Base-by-base conservation (phyloP, 2,888 invertebrate genomes). In the Reticulitermes lucifugus region DNA sequence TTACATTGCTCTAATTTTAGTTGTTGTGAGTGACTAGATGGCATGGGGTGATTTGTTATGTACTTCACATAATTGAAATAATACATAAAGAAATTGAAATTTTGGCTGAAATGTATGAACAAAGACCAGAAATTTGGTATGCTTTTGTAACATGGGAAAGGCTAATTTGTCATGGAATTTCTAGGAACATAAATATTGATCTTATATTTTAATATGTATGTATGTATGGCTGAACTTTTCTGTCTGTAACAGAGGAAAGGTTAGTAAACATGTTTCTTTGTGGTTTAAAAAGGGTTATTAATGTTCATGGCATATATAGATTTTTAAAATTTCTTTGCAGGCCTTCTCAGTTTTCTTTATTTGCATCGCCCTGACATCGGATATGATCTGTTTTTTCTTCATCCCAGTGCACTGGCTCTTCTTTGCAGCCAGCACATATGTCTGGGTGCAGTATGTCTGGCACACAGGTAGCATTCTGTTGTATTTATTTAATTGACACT, bases 371-470 rank as follows among this genome's bases (percentile, higher is more conserved):
- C 95, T 99, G 89, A 98, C 98, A 88, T 98, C 99, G 89, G 99
- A 99, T 92, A 96, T 99, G 95, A 96, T 99, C 92, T 99, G 98
- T 93, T 98, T 97, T 93, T 97, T 99, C 93, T 98, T 99, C 93
- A 98, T 99, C 93, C 99, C 99, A 88, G 96, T 98, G 89, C 97
- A 98, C 91, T 98, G 98, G 96, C 94, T 98, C 91, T 98, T 99
- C 92, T 98, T 99, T 91, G 97, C 97, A 87, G 99, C 99, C 89
- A 98, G 98, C 92, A 98, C 98, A 90, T 99, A 99, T 92, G 98
- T 99, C 88, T 99, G 98, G 98, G 97, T 99, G 90, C 98, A 99
- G 92, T 98, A 98, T 91, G 97, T 98, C 88, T 99, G 98, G 98
- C 97, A 98, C 92, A 97, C 98, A 94, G 98, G 98, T 96, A 91